A percentile compares a stretch with the other conserved stretches of the same genome.
Evolutionary conservation across 2,113 vertebrate genomes (phyloP).

Genomic region (Coptodon bakossiorum): DNA sequence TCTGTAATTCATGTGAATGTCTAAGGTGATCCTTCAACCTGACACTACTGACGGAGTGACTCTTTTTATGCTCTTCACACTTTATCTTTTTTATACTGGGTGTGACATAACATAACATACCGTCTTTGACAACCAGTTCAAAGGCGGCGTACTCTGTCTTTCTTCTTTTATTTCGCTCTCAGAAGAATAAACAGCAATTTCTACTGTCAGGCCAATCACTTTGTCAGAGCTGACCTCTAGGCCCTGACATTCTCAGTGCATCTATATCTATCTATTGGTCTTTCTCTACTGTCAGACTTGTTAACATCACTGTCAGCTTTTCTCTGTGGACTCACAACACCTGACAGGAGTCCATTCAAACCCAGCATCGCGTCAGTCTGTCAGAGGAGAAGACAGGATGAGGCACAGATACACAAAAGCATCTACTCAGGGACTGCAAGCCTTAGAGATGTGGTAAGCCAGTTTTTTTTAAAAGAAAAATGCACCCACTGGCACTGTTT

Average conservation of each 20-base stretch:
- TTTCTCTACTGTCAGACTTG: conserved; percentile 27
- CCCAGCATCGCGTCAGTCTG: neutral
- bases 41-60: neutral
- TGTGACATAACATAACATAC: conserved; percentile 1
- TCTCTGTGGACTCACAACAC: neutral
- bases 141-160: neutral
- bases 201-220: conserved; percentile 1
- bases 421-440: neutral
- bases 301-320: conserved; percentile 35
- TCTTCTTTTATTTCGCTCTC: neutral
- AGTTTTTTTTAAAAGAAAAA: neutral
- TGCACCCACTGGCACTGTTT: neutral
- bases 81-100: neutral
- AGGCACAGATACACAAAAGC: neutral
- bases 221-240: neutral
- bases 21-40: conserved; percentile 3
- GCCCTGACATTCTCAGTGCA: neutral
- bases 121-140: neutral
- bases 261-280: neutral
- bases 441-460: neutral
- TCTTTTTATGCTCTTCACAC: neutral
- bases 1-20: neutral
- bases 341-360: conserved; percentile 35
- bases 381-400: neutral
- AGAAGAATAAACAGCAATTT: neutral